Percentiles rank a stretch among this genome's conserved stretches.
These are phyloP conservation scores for Hepsetus odoe DNA, from an alignment of 2,113 vertebrate genomes.

Conservation along the genomic window DNA sequence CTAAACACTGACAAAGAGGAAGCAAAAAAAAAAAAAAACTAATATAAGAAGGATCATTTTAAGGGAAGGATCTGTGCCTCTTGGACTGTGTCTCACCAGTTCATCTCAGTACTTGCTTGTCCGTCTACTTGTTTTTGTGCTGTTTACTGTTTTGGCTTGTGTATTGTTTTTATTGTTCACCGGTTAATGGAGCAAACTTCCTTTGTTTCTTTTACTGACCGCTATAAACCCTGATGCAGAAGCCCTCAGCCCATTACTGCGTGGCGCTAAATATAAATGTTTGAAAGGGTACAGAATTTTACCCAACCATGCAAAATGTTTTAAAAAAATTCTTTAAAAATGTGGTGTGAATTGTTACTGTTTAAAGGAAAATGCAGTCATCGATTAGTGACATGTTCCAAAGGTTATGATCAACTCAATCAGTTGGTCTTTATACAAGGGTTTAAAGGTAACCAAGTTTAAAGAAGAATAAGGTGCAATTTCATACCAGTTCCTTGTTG, in stretches of 20 bases:
- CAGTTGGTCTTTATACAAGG: no score
- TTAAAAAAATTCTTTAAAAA: no score
- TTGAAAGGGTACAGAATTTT: no score
- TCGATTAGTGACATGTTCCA: no score
- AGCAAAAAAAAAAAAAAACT: not conserved
- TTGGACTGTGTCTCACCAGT: not conserved
- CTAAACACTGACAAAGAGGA: not conserved
- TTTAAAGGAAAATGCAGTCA: no score
- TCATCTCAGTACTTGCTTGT: not conserved
- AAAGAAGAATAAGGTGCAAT: no score
- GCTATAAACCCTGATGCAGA: not conserved
- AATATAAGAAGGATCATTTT: not conserved
- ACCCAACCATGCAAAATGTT: no score
- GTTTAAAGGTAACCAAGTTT: no score
- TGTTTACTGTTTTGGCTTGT: not conserved
- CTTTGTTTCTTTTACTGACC: not conserved
- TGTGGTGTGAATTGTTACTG: no score
- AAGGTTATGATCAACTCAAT: no score
- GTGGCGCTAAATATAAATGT: no score
- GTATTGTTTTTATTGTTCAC: not conserved
- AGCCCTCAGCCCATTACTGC: not conserved
- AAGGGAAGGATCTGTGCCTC: slow-evolving; percentile 1
- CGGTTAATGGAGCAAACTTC: not conserved
- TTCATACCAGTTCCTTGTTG: no score
- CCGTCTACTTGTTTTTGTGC: not conserved